Evolutionary conservation across 2,888 invertebrate genomes (phyloP), one percentile per base, ranked within the genome.

Genomic region (Diadegma fenestrale): DNA sequence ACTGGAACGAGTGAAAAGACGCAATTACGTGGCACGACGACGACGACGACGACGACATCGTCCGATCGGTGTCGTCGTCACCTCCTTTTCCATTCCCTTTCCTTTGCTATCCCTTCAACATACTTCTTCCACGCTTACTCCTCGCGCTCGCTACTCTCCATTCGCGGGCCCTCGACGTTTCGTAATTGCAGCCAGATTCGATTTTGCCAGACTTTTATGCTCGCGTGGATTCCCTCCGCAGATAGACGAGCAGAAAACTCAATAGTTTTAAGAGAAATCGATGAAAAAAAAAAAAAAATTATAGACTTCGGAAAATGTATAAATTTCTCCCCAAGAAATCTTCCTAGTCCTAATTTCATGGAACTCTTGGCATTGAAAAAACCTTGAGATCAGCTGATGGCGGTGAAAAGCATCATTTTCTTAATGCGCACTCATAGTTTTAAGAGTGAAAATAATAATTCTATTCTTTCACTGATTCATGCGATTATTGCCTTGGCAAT

Each of bases 131-230:
- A 7, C 54, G 48, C 37, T 54, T 26, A 10, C 43, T 66, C 30
- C n/a, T 22, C 14, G n/a, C n/a, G 3, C 45, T 48, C 45, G 26
- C 14, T 5, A 5, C 26, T 26, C 5, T 58, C 37, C 26, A 26
- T 58, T 43, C 43, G 48, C 51, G 68, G 69, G 45, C 54, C 73
- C 66, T 72, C 63, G 76, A 82, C 63, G 71, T 71, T 58, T 80
- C 69, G 72, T 86, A 87, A 87, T 85, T 87, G 85, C 86, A 87
- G 78, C 82, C 71, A 77, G 82, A 86, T 85, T 86, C 78, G 80
- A 87, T 87, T 86, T 84, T 82, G 54, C 58, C 43, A 45, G 63
- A 79, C 73, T 82, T 85, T 80, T 71, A 64, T 84, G 43, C 41
- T 48, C 37, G 64, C 45, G 41, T 78, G 63, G 26, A 58, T 26